Evolutionary conservation across 1,140 invertebrate genomes (phyloP), one percentile per base, ranked within the genome.

Genomic region (Acromyrmex charruanus): DNA sequence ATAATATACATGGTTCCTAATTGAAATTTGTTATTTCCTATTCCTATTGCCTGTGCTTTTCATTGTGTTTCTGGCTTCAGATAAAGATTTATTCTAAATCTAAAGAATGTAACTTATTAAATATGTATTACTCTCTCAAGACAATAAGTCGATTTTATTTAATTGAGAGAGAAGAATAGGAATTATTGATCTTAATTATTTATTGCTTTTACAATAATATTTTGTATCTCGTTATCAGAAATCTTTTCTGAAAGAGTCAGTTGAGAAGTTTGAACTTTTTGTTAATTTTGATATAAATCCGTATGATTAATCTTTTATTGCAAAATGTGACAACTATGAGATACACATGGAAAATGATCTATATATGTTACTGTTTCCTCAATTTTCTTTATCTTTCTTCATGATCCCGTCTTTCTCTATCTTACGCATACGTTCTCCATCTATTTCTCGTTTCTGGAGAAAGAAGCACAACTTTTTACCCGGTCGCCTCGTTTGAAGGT

Each of bases 261-360:
- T 44, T 28, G 18, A 0, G 2, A 39, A 77, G 9, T 9, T 49
- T 63, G 10, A 3, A 14, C 53, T 44, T 85, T 77, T 72, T 77
- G 14, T 72, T 82, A 53, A 35, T 39, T 25, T 66, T 4, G 0
- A 28, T 18, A 4, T n/a, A 31, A 3, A 74, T 49, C 25, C n/a
- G 12, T 12, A 14, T 55, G 51, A 61, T 86, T 61, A 79, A 82
- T 49, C 12, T 59, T 53, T 51, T 31, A 53, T 66, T 53, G 44
- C 39, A 68, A 69, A 81, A 31, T 59, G 44, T 77, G 55, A 44
- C n/a, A 75, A 51, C 69, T 91, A 85, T 86, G 90, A n/a, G 39
- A 94, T 92, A 90, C 90, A 16, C 14, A 92, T 92, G 91, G 92
- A 91, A 94, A 94, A 94, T 92, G 87, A 69, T 39, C n/a, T 21